Percentiles rank a stretch among this genome's conserved stretches.
phyloP scores from a whole-genome alignment of 2,113 vertebrate species.

The Camelus dromedarius region DNA sequence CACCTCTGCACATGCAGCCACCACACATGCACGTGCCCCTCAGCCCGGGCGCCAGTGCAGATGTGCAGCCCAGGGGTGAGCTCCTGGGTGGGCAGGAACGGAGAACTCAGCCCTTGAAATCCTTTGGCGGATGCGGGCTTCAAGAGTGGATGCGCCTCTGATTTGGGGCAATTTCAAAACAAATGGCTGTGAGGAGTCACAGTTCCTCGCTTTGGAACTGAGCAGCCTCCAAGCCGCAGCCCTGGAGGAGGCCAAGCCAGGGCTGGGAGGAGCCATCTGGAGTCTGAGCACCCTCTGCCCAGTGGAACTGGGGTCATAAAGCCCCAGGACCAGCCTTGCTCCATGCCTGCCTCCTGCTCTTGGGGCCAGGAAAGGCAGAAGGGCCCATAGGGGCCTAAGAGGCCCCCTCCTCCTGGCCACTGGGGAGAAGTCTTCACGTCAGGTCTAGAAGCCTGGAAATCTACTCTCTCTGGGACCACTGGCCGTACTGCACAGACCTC shows the following conservation, averaged over 20 bases:
- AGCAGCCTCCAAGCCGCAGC: neutral
- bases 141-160: neutral
- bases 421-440: too few species aligned
- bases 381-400: neutral
- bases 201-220: neutral
- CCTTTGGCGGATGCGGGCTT: neutral
- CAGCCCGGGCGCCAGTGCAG: neutral
- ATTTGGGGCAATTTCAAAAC: neutral
- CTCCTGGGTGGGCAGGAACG: neutral
- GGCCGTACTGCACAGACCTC: rapidly evolving
- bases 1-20: too few species aligned
- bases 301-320: neutral
- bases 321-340: neutral
- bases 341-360: neutral
- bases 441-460: neutral
- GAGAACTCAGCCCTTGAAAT: neutral
- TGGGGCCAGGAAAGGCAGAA: neutral
- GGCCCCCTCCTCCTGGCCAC: neutral
- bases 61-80: neutral
- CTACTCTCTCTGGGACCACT: rapidly evolving
- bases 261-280: too few species aligned
- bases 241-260: neutral
- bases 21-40: neutral
- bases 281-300: neutral
- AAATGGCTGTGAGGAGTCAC: neutral